Conservation (phyloP, 1,140 invertebrate genomes). For the Brachionus koreanus region DNA sequence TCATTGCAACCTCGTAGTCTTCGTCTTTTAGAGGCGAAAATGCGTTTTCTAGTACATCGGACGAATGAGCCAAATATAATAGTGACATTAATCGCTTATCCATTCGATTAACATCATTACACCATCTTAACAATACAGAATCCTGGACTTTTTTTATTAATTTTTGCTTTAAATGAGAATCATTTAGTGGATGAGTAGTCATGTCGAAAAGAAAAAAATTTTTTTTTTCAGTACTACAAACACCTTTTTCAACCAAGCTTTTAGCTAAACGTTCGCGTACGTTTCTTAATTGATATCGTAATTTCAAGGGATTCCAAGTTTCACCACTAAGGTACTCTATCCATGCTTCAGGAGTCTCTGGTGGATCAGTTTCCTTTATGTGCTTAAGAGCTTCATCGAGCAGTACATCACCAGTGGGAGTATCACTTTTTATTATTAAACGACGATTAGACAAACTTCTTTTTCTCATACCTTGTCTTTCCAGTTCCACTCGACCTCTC, state of each 20-base stretch:
- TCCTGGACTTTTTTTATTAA: constrained; percentile 95
- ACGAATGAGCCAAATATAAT: constrained; percentile 90
- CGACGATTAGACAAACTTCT: constrained; percentile 80
- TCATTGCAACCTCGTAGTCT: constrained; percentile 97
- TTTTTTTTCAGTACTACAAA: constrained; percentile 99
- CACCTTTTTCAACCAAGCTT: constrained; percentile 98
- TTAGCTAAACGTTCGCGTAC: constrained; percentile 97
- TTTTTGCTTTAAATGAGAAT: constrained; percentile 89
- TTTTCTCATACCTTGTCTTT: constrained; percentile 90
- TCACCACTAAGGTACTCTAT: constrained; percentile 99
- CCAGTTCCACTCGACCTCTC: constrained; percentile 87
- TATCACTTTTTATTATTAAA: constrained; percentile 70
- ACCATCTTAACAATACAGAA: constrained; percentile 88
- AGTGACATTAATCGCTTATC: constrained; percentile 86
- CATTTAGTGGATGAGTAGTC: constrained; percentile 97
- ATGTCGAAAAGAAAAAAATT: constrained; percentile 99
- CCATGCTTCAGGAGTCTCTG: constrained; percentile 96
- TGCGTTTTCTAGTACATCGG: constrained; percentile 98
- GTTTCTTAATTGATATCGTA: constrained; percentile 96
- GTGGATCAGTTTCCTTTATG: constrained; percentile 91
- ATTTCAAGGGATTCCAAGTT: constrained; percentile 98
- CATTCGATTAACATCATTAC: constrained; percentile 95
- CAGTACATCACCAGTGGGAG: constrained; percentile 92
- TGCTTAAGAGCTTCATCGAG: constrained; percentile 97
- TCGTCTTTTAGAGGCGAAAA: constrained; percentile 96